phyloP scores from a whole-genome alignment of 2,113 vertebrate species.

The Misgurnus anguillicaudatus region DNA sequence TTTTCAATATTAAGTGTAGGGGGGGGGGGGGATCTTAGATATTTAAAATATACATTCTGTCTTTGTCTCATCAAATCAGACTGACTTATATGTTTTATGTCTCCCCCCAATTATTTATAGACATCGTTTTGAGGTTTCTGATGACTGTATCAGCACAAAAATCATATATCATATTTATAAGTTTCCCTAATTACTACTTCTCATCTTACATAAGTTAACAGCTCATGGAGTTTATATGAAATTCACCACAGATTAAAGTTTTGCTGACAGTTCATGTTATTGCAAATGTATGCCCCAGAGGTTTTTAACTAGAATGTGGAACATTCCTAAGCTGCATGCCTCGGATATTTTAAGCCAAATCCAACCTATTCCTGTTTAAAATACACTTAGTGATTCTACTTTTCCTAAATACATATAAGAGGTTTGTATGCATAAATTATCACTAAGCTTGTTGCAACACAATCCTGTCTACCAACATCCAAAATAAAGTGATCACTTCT shows the following conservation, averaged over 20 bases:
- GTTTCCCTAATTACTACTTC: slow-evolving; percentile 17
- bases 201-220: background rate
- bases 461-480: no score
- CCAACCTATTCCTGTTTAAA: slow-evolving; percentile 10
- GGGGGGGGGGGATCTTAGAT: background rate
- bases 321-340: slow-evolving; percentile 1
- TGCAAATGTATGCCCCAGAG: slow-evolving; percentile 20
- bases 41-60: background rate
- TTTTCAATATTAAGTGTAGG: background rate
- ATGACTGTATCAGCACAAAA: background rate
- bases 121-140: slow-evolving; percentile 5
- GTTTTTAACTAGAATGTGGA: slow-evolving; percentile 34
- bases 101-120: background rate
- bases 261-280: slow-evolving; percentile 39
- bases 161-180: slow-evolving; percentile 3
- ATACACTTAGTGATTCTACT: background rate
- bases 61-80: background rate
- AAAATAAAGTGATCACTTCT: no score
- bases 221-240: background rate
- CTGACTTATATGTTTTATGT: background rate
- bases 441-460: no score
- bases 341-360: slow-evolving; percentile 4
- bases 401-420: background rate
- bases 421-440: no score
- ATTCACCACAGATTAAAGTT: slow-evolving; percentile 45